These are phyloP conservation scores for Neuroterus valhalla DNA, from an alignment of 1,140 invertebrate species.

Conservation along the genomic window DNA sequence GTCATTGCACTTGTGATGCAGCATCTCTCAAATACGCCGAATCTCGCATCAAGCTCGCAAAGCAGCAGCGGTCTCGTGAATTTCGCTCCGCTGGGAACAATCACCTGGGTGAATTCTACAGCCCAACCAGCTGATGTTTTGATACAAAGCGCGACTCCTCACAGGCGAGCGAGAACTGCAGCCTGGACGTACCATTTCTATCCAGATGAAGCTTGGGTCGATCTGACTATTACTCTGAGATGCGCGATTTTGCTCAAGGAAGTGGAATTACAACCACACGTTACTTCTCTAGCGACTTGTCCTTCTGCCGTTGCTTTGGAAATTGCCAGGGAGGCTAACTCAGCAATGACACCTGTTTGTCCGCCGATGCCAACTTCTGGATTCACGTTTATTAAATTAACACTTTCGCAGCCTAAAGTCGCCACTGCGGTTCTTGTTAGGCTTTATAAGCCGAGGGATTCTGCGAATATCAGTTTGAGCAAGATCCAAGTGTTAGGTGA, in stretches of 20 bases:
- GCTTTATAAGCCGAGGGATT: constrained; percentile 89
- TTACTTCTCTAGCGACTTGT: constrained; percentile 86
- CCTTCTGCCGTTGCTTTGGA: constrained; percentile 93
- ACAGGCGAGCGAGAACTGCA: constrained; percentile 87
- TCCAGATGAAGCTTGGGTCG: constrained; percentile 91
- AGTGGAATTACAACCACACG: constrained; percentile 91
- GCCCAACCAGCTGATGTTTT: constrained; percentile 91
- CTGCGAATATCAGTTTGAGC: constrained; percentile 89
- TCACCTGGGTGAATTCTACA: constrained; percentile 88
- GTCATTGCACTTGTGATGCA: constrained; percentile 80
- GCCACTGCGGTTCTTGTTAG: constrained; percentile 79
- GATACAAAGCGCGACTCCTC: constrained; percentile 82
- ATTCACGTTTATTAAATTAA: constrained; percentile 89
- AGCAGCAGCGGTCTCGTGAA: constrained; percentile 84
- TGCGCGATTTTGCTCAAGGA: constrained; percentile 93
- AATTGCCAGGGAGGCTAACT: constrained; percentile 78
- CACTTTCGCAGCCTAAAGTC: constrained; percentile 87
- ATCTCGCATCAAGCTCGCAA: constrained; percentile 74
- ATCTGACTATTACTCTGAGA: constrained; percentile 89
- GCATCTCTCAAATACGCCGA: constrained; percentile 76
- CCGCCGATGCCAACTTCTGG: constrained; percentile 87
- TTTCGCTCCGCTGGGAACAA: constrained; percentile 90
- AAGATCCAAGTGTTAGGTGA: constrained; percentile 88
- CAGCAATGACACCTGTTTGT: constrained; percentile 79
- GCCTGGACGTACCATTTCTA: constrained; percentile 96